Evolutionary conservation across 2,888 invertebrate species (phyloP).

Genomic region (Psococerastis gibbosa): DNA sequence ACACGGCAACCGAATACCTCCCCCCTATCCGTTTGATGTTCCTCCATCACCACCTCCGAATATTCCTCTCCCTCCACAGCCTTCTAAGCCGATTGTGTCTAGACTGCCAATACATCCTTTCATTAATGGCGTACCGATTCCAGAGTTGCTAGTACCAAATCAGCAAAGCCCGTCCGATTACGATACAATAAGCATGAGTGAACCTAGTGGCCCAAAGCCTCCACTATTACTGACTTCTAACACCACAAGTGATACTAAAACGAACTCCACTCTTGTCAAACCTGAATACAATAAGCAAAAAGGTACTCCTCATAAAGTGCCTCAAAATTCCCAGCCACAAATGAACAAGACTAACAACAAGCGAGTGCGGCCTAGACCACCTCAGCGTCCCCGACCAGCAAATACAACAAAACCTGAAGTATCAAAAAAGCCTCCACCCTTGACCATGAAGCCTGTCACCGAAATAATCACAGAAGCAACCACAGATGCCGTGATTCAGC

Average conservation of each 20-base stretch:
- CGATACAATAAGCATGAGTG: background rate
- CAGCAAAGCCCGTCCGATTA: conserved; percentile 21
- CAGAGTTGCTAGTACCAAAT: conserved; percentile 51
- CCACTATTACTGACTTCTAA: background rate
- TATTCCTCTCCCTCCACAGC: conserved; percentile 29
- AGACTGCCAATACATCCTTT: conserved; percentile 32
- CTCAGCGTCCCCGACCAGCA: background rate
- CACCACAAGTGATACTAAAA: background rate
- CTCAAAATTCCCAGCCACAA: background rate
- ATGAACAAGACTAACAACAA: background rate
- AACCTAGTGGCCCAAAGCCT: background rate
- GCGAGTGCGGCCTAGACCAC: background rate
- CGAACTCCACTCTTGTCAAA: background rate
- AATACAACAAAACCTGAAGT: background rate
- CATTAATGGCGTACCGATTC: conserved; percentile 47
- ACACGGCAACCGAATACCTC: conserved; percentile 26
- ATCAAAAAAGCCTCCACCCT: background rate
- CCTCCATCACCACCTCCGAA: conserved; percentile 28
- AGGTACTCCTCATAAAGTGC: background rate
- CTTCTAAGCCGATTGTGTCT: conserved; percentile 12
- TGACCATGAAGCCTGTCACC: background rate
- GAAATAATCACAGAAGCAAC: conserved; percentile 4
- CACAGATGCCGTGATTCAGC: background rate
- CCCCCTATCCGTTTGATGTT: conserved; percentile 50
- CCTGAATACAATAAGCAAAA: background rate